Evolutionary conservation across 2,888 invertebrate genomes (phyloP).

Genomic region (Allygus modestus): DNA sequence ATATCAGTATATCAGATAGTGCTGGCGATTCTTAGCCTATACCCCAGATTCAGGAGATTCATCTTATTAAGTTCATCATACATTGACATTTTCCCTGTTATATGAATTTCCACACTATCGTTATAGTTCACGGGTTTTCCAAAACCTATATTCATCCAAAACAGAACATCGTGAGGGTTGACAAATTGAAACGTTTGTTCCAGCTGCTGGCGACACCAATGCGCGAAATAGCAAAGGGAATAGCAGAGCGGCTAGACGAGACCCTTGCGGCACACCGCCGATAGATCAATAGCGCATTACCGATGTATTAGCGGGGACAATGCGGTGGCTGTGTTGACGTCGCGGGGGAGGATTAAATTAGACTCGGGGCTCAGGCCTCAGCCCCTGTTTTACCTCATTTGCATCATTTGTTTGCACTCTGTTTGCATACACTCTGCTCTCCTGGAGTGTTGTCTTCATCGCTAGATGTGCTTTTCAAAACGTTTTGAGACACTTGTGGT

Average conservation of each 20-base stretch:
- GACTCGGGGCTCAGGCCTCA: neutral
- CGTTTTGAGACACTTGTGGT: neutral
- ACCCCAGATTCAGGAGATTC: too few relatives aligned
- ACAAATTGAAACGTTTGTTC: too few relatives aligned
- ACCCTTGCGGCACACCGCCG: conserved; percentile 4
- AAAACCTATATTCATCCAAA: too few relatives aligned
- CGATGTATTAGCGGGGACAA: conserved; percentile 40
- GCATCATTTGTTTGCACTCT: conserved; percentile 43
- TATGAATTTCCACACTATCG: too few relatives aligned
- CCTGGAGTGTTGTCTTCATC: conserved; percentile 11
- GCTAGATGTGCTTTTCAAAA: neutral
- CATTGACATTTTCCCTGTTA: too few relatives aligned
- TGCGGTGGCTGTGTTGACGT: neutral
- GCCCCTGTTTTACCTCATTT: conserved; percentile 46
- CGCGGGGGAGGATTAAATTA: conserved; percentile 17
- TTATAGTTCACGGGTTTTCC: too few relatives aligned
- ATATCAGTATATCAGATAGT: too few relatives aligned
- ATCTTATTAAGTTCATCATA: too few relatives aligned
- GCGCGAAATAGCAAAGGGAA: neutral
- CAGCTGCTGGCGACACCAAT: too few relatives aligned
- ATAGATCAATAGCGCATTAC: conserved; percentile 47
- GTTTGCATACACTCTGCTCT: neutral
- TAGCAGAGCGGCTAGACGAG: neutral
- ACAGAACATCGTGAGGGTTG: too few relatives aligned
- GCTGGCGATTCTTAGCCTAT: too few relatives aligned